Base-by-base conservation (phyloP, 2,888 invertebrate genomes). In the Cataglyphis livida region DNA sequence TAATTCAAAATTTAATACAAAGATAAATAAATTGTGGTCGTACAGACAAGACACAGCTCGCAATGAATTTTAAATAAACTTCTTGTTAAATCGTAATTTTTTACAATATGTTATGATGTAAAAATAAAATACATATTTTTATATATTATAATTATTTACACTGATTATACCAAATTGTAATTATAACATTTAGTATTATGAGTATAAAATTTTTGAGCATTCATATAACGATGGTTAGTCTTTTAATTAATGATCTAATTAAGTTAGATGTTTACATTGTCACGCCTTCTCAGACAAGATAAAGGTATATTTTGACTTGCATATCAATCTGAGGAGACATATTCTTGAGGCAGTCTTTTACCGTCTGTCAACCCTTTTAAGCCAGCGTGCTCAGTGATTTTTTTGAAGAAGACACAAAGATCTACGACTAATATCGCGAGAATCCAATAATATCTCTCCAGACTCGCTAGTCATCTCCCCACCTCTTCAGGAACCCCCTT, bases 371-470 rank as follows among this genome's bases (percentile, higher is more conserved):
- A 79, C 25, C 38, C 65, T 76, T 54, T 78, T 59, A 68, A 78
- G 25, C 18, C 66, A 51, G 44, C 78, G 48, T 15, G 1, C 18
- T 70, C 59, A 18, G 9, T 44, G 35, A 79, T 79, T 79, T 79
- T 70, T 79, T 68, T 79, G 70, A 78, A 68, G 68, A 78, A 78
- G 57, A 66, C 57, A 65, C 38, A 59, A 21, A 79, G 70, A 70
- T 70, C 59, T 59, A 41, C 38, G 84, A 82, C 71, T 66, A 62
- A 82, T 89, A 86, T 86, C 87, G 86, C 85, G 83, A 81, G 83
- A 78, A 82, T 91, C 92, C 90, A 92, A 92, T 92, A 92, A 92
- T 91, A 91, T 86, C 87, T 75, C 83, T 88, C 87, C 88, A 86
- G 87, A 25, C 84, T 71, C 44, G 66, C 38, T 32, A 84, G 85